A percentile compares a stretch with the other conserved stretches of the same genome.
Conservation (phyloP, 53 echinoderm and acorn worm genomes). For the Stichopus horrens region DNA sequence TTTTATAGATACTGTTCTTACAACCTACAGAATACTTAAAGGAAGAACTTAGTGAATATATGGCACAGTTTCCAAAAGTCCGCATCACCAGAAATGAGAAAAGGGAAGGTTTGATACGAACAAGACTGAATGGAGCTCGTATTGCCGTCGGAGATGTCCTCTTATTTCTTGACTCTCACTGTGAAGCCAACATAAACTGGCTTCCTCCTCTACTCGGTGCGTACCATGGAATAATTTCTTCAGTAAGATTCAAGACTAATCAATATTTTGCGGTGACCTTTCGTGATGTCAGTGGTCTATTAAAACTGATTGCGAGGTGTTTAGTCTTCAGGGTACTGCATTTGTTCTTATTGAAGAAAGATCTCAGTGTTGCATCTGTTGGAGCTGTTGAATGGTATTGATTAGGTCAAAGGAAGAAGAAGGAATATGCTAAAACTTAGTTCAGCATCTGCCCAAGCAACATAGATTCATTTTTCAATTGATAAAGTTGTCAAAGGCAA, state of each 20-base stretch:
- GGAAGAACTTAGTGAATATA: constrained; percentile 76
- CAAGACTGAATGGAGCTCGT: constrained; percentile 76
- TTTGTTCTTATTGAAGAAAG: too few relatives aligned
- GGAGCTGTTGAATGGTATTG: constrained; percentile 57
- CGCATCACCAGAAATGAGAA: constrained; percentile 60
- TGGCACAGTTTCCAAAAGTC: constrained; percentile 78
- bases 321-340: too few relatives aligned
- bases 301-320: too few relatives aligned
- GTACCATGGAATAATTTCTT: constrained; percentile 1
- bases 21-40: constrained; percentile 72
- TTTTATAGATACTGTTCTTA: not conserved
- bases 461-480: too few relatives aligned
- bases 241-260: too few relatives aligned
- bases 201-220: constrained; percentile 91
- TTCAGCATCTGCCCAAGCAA: too few relatives aligned
- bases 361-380: too few relatives aligned
- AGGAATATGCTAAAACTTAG: too few relatives aligned
- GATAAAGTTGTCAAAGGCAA: too few relatives aligned
- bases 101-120: constrained; percentile 87
- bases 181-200: constrained; percentile 95
- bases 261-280: too few relatives aligned
- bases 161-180: constrained; percentile 94
- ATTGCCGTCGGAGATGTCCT: constrained; percentile 84
- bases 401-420: not conserved
- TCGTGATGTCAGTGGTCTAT: too few relatives aligned